Base-by-base conservation (phyloP, 2,113 vertebrate genomes). In the Varanus komodoensis region DNA sequence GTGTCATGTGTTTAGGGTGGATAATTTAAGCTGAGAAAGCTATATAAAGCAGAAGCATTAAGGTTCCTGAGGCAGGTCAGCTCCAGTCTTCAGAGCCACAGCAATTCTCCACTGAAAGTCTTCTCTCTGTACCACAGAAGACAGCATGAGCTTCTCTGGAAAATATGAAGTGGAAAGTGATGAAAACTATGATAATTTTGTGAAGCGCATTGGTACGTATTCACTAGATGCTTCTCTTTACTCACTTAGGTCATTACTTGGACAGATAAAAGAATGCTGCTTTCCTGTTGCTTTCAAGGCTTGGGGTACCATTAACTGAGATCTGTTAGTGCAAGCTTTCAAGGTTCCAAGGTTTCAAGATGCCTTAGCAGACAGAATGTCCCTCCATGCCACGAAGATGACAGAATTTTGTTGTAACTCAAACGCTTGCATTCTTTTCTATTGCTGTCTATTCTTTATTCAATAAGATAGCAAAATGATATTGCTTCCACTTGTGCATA, bases 111-210 rank as follows among this genome's bases (percentile, higher is more conserved):
- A 81, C 12, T 14, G 27, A 84, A 89, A 79, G 64, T 23, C 92
- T 19, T 80, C 44, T 74, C 90, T 57, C 34, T 85, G 21, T 8
- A 23, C 14, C 12, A 67, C 6, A 25, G 77, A 75, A 87, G 86
- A 64, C 79, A 93, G 74, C 71, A 98, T 98, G 98, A 94, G 96
- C 92, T 98, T 98, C 48, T 1, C 95, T 27, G 98, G 98, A 91
- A 98, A 97, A 93, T 98, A 98, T 0, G 96, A 98, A 95, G 95
- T 98, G 0, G 98, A 98, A 94, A 95, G 90, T 0, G 98, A 98
- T 2, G 97, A 98, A 87, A 98, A 98, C 94, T 98, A 98, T 6
- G 98, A 97, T 1, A 95, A 96, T 14, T 98, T 98, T 87, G 97
- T 98, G 93, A 94, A 96, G 92, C 92, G 87, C n/a, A 96, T 97